A percentile compares a stretch with the other conserved stretches of the same genome.
phyloP scores from a whole-genome alignment of 2,113 vertebrate genomes.

The Thamnaconus septentrionalis region DNA sequence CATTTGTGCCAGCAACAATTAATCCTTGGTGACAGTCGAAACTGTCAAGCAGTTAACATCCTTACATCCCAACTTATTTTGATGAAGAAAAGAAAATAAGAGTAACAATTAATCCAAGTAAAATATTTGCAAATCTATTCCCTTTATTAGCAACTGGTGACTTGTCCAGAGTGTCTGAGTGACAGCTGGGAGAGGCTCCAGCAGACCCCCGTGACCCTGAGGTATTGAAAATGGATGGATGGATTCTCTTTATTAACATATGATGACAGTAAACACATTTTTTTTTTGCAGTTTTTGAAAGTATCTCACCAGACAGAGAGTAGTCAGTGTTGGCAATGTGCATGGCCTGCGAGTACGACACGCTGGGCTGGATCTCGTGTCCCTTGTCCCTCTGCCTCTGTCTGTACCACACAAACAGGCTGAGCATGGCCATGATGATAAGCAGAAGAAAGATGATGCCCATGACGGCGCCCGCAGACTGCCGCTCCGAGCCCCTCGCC shows the following conservation, averaged over 20 bases:
- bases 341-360: slow-evolving; percentile 94
- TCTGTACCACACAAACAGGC: slow-evolving; percentile 94
- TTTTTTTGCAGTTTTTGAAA: not conserved
- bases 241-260: not conserved
- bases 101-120: too few species aligned
- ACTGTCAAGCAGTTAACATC: too few species aligned
- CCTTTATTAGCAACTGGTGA: too few species aligned
- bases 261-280: not conserved
- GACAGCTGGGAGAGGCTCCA: too few species aligned
- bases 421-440: slow-evolving; percentile 93
- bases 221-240: too few species aligned
- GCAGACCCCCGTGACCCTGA: too few species aligned
- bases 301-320: slow-evolving; percentile 89
- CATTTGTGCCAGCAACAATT: too few species aligned
- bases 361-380: slow-evolving; percentile 90
- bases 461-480: slow-evolving; percentile 96
- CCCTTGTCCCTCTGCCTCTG: slow-evolving; percentile 93
- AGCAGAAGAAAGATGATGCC: slow-evolving; percentile 94
- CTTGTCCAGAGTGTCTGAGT: too few species aligned
- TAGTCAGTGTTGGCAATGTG: slow-evolving; percentile 93
- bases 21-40: too few species aligned
- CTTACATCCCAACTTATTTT: too few species aligned
- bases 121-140: too few species aligned
- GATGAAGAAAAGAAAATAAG: too few species aligned
- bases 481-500: slow-evolving; percentile 89